These are phyloP conservation scores for Muraenolepis orangiensis DNA, from an alignment of 2,797 vertebrate genomes.

Conservation along the genomic window DNA sequence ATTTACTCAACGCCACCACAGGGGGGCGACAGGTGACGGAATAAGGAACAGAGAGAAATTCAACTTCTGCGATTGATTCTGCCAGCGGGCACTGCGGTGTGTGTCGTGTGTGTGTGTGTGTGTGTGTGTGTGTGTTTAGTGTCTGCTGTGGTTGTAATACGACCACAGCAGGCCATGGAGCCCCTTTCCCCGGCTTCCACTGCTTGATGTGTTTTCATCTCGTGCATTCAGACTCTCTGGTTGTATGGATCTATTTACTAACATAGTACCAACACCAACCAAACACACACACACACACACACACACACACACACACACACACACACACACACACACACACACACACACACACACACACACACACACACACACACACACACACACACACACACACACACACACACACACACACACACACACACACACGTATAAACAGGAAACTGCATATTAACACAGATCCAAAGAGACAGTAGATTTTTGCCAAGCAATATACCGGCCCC, in stretches of 20 bases:
- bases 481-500: slow-evolving; percentile 51
- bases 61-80: not conserved
- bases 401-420: slow-evolving; percentile 15
- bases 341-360: not conserved
- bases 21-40: slow-evolving; percentile 18
- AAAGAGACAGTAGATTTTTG: slow-evolving; percentile 1
- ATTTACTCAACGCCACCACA: not conserved
- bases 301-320: too few relatives aligned
- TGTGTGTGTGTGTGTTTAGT: too few relatives aligned
- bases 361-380: too few relatives aligned
- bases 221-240: too few relatives aligned
- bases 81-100: too few relatives aligned
- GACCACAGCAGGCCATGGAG: not conserved
- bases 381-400: not conserved
- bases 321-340: too few relatives aligned
- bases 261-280: too few relatives aligned
- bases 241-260: too few relatives aligned
- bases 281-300: too few relatives aligned
- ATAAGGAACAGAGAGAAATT: slow-evolving; percentile 1
- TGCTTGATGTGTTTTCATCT: too few relatives aligned
- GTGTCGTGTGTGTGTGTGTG: not conserved
- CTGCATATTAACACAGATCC: not conserved
- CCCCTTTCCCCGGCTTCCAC: too few relatives aligned
- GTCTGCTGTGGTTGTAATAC: not conserved
- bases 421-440: slow-evolving; percentile 17